Percentiles rank a stretch among this genome's conserved stretches.
These are phyloP conservation scores for Pteronura brasiliensis DNA, from an alignment of 2,113 vertebrate species.

Conservation along the genomic window DNA sequence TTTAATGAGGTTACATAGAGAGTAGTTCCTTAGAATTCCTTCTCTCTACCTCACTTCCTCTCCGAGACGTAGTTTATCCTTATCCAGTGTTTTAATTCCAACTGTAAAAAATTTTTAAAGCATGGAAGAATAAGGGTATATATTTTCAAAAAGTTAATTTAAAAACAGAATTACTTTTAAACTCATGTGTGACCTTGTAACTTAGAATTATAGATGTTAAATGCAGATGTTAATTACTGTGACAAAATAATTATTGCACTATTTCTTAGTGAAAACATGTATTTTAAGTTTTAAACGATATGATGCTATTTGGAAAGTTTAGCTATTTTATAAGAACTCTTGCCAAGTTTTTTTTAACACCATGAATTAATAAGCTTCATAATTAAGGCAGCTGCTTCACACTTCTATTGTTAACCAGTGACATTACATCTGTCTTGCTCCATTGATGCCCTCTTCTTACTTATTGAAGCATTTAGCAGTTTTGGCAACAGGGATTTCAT, in stretches of 20 bases:
- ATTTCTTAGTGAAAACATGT: slow-evolving; percentile 67
- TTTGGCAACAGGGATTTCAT: slow-evolving; percentile 88
- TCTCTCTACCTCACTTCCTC: not conserved
- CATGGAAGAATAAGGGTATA: not conserved
- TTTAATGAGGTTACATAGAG: slow-evolving; percentile 22
- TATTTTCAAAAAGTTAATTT: slow-evolving; percentile 19
- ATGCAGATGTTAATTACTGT: slow-evolving; percentile 69
- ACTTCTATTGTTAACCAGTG: slow-evolving; percentile 87
- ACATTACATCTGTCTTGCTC: slow-evolving; percentile 90
- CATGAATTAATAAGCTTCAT: slow-evolving; percentile 86
- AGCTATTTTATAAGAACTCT: slow-evolving; percentile 75
- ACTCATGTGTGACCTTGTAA: slow-evolving; percentile 30
- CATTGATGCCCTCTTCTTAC: slow-evolving; percentile 82
- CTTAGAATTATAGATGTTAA: slow-evolving; percentile 55
- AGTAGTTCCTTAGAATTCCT: not conserved
- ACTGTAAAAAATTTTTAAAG: not conserved
- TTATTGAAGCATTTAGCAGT: slow-evolving; percentile 88
- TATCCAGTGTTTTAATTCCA: slow-evolving; percentile 10
- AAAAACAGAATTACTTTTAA: slow-evolving; percentile 12
- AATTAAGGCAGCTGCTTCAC: slow-evolving; percentile 88
- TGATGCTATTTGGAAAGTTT: slow-evolving; percentile 73
- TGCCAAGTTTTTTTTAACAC: slow-evolving; percentile 75
- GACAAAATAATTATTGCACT: slow-evolving; percentile 66
- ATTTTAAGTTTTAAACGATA: slow-evolving; percentile 76
- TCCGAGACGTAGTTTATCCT: not conserved